phyloP scores from a whole-genome alignment of 2,888 invertebrate genomes.

The Tetheella fluctuosa region DNA sequence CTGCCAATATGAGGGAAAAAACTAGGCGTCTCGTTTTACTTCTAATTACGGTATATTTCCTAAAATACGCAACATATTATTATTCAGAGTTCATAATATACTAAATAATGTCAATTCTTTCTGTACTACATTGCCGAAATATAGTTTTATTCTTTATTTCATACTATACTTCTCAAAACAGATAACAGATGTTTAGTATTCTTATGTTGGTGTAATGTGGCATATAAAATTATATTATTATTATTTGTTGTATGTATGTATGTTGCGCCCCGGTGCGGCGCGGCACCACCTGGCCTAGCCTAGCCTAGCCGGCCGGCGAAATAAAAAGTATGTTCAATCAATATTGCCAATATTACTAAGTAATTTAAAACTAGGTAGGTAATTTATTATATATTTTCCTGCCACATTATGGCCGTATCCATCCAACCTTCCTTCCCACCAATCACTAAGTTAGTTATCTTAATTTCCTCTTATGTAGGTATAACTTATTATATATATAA shows the following conservation, averaged over 20 bases:
- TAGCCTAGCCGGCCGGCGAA: constrained; percentile 19
- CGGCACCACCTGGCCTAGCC: constrained; percentile 28
- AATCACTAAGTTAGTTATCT: no score
- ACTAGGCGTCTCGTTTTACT: constrained; percentile 32
- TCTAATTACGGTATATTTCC: neutral
- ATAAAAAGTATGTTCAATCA: constrained; percentile 15
- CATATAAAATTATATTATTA: constrained; percentile 23
- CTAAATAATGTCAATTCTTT: neutral
- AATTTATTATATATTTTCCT: no score
- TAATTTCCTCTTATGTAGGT: no score
- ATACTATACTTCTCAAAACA: constrained; percentile 2
- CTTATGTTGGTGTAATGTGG: constrained; percentile 48
- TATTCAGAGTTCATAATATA: neutral
- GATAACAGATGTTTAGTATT: constrained; percentile 50
- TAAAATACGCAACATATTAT: neutral
- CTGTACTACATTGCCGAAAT: neutral
- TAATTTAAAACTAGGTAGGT: no score
- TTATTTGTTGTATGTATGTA: no score
- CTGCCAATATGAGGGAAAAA: constrained; percentile 52
- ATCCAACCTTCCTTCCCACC: no score
- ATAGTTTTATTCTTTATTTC: neutral
- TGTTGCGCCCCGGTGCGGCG: constrained; percentile 26
- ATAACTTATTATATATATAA: no score
- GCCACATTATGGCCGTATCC: no score
- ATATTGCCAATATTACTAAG: no score